Conservation (phyloP, 2,888 invertebrate genomes). For the Lysandra coridon region DNA sequence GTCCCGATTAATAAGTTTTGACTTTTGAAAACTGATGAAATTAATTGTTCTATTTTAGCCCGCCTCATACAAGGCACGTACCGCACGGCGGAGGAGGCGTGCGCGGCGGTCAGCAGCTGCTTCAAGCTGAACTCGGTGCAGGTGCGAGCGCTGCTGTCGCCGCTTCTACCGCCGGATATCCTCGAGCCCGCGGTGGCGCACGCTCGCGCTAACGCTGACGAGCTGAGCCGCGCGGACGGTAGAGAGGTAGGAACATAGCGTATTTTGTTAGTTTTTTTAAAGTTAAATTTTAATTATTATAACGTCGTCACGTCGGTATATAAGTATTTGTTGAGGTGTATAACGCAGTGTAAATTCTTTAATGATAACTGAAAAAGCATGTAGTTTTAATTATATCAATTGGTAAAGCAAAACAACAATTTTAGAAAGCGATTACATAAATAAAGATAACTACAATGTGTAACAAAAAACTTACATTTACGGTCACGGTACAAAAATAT, state of each 20-base stretch:
- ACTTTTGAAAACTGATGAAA: too few relatives aligned
- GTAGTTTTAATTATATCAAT: too few relatives aligned
- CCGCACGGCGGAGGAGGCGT: slow-evolving; percentile 88
- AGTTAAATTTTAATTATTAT: not conserved
- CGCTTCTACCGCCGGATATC: slow-evolving; percentile 79
- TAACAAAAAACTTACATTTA: too few relatives aligned
- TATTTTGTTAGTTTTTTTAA: not conserved
- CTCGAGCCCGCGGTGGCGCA: slow-evolving; percentile 87
- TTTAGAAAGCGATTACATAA: too few relatives aligned
- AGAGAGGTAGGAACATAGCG: slow-evolving; percentile 80
- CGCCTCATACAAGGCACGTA: slow-evolving; percentile 70
- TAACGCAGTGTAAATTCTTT: too few relatives aligned
- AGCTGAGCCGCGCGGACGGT: slow-evolving; percentile 93
- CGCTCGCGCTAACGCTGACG: slow-evolving; percentile 94
- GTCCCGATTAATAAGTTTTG: too few relatives aligned
- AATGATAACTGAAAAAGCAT: too few relatives aligned
- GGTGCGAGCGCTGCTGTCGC: slow-evolving; percentile 88
- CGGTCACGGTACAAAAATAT: too few relatives aligned
- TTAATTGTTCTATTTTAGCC: slow-evolving; percentile 48
- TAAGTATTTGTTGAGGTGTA: too few relatives aligned
- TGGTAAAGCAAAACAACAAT: too few relatives aligned
- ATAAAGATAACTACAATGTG: too few relatives aligned
- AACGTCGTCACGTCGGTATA: too few relatives aligned
- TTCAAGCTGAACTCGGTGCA: slow-evolving; percentile 98
- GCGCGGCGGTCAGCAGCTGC: slow-evolving; percentile 94